Evolutionary conservation across 2,797 vertebrate genomes (phyloP).

Genomic region (Cryptoprocta ferox): DNA sequence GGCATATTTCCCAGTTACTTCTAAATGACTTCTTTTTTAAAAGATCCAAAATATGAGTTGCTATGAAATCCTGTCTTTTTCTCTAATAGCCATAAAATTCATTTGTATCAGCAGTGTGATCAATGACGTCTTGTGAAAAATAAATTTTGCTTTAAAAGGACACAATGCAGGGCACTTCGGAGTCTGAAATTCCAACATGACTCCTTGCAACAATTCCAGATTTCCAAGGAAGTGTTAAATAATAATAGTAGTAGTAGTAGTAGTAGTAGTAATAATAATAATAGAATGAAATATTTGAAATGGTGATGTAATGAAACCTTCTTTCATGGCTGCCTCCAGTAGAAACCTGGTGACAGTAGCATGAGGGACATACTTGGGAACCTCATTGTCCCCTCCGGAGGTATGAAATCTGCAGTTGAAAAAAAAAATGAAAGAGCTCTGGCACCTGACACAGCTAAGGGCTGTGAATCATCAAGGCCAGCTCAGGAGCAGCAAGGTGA

Average conservation of each 20-base stretch:
- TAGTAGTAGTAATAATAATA: not conserved
- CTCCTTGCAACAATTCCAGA: not conserved
- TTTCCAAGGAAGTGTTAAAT: slow-evolving; percentile 1
- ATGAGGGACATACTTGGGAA: not conserved
- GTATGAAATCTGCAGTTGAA: not conserved
- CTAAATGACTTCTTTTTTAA: slow-evolving; percentile 67
- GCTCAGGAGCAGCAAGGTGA: slow-evolving; percentile 48
- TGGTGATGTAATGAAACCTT: not conserved
- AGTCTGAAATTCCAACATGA: not conserved
- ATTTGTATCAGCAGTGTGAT: slow-evolving; percentile 60
- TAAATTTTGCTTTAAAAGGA: not conserved
- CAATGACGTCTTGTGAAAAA: slow-evolving; percentile 55
- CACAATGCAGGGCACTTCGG: not conserved
- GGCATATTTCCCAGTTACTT: slow-evolving; percentile 76
- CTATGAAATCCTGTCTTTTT: slow-evolving; percentile 52
- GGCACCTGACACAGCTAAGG: not conserved
- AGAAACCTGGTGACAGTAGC: not conserved
- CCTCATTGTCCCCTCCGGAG: not conserved
- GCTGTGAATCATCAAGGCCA: slow-evolving; percentile 20
- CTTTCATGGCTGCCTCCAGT: not conserved
- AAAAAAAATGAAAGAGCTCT: not conserved
- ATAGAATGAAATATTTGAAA: not conserved
- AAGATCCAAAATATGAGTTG: slow-evolving; percentile 65
- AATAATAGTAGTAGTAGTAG: not conserved
- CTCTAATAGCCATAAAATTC: slow-evolving; percentile 58